Conservation (phyloP, 2,113 vertebrate genomes). For the Collichthys lucidus region DNA sequence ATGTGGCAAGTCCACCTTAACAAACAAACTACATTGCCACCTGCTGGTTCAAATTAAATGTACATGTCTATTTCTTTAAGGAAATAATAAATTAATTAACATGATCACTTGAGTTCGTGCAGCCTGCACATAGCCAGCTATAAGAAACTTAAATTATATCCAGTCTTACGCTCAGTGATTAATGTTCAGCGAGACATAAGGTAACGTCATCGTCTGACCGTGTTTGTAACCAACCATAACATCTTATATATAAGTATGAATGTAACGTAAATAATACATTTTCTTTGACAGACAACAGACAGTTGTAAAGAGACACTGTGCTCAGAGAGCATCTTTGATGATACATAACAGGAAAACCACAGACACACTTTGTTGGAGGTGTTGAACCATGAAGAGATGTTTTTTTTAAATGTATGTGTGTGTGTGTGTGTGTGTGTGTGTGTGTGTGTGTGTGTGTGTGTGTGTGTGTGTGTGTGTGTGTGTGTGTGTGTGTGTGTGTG, state of each 20-base stretch:
- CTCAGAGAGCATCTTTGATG: background rate
- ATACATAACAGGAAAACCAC: slow-evolving; percentile 49
- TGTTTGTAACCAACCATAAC: no score
- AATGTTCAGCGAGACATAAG: slow-evolving; percentile 44
- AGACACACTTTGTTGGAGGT: background rate
- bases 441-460: no score
- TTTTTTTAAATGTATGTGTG: no score
- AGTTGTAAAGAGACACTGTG: background rate
- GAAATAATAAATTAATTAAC: no score
- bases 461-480: no score
- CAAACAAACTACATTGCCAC: background rate
- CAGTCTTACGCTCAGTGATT: background rate
- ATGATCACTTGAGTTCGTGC: no score
- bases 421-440: no score
- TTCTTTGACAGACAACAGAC: no score
- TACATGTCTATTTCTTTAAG: no score
- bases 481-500: no score
- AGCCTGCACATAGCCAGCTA: no score
- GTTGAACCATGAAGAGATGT: background rate
- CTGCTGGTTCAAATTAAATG: slow-evolving; percentile 17
- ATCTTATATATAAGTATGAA: background rate
- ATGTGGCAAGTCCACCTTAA: no score
- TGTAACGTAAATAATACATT: background rate
- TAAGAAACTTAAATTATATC: background rate
- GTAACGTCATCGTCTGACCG: background rate